Conservation (phyloP, 2,113 vertebrate species). For the Calidris pugnax region DNA sequence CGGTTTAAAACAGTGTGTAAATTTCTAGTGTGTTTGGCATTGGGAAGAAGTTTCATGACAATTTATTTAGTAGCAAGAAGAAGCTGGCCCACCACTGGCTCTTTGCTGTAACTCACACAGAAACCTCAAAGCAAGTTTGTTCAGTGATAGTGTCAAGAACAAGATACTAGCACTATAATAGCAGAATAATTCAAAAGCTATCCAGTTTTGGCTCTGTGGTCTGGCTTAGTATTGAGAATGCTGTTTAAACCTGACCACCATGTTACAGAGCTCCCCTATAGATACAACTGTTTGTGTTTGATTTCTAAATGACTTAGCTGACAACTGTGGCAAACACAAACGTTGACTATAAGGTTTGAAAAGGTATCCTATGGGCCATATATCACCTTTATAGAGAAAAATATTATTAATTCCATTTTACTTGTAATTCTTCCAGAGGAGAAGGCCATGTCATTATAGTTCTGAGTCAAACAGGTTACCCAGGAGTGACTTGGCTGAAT, state of each 20-base stretch:
- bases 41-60: background rate
- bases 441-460: background rate
- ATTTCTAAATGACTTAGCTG: background rate
- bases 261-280: background rate
- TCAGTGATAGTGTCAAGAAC: background rate
- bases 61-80: background rate
- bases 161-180: background rate
- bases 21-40: background rate
- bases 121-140: background rate
- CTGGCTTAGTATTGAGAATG: background rate
- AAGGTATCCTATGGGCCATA: background rate
- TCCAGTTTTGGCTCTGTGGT: background rate
- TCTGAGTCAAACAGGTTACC: background rate
- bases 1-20: background rate
- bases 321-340: background rate
- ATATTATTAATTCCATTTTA: background rate
- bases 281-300: background rate
- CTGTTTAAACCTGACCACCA: background rate
- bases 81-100: background rate
- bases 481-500: background rate
- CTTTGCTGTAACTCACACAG: background rate
- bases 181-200: background rate
- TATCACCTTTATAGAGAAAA: background rate
- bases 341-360: background rate
- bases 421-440: background rate